Evolutionary conservation across 2,113 vertebrate genomes (phyloP).

Genomic region (Corapipo altera): DNA sequence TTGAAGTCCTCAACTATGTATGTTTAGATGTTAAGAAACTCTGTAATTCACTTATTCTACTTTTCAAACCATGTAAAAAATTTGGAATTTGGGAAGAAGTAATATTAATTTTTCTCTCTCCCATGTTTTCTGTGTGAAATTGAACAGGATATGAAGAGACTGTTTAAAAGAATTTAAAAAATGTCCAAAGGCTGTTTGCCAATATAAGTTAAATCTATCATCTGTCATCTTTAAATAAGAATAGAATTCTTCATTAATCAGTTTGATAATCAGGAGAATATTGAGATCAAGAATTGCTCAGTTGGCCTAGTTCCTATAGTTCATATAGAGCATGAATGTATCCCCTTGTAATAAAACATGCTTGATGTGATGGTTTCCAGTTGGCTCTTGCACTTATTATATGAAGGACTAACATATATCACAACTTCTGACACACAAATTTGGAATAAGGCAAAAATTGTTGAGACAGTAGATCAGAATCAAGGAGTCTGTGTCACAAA

Average conservation of each 20-base stretch:
- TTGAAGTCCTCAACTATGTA: not conserved
- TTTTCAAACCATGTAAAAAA: not conserved
- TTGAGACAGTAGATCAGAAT: slow-evolving; percentile 36
- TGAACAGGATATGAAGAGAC: not conserved
- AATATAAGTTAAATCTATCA: not conserved
- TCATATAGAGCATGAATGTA: slow-evolving; percentile 43
- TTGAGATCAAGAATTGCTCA: slow-evolving; percentile 43
- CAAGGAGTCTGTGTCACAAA: not conserved
- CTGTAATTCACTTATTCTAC: not conserved
- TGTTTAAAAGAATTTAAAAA: not conserved
- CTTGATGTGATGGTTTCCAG: slow-evolving; percentile 50
- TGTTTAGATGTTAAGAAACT: not conserved
- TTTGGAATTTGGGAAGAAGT: not conserved
- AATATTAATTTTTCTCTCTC: not conserved
- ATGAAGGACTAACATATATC: slow-evolving; percentile 60
- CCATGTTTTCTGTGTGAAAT: not conserved
- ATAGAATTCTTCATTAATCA: slow-evolving; percentile 29
- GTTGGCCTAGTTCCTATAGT: slow-evolving; percentile 10
- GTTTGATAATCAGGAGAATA: not conserved
- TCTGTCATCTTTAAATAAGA: slow-evolving; percentile 2
- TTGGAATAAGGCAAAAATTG: slow-evolving; percentile 45
- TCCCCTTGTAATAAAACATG: slow-evolving; percentile 50
- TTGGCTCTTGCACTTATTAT: slow-evolving; percentile 64
- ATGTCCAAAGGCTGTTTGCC: not conserved
- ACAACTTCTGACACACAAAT: slow-evolving; percentile 52